These are phyloP conservation scores for Adelognathus sp. DNA, from an alignment of 2,888 invertebrate species.

Conservation along the genomic window DNA sequence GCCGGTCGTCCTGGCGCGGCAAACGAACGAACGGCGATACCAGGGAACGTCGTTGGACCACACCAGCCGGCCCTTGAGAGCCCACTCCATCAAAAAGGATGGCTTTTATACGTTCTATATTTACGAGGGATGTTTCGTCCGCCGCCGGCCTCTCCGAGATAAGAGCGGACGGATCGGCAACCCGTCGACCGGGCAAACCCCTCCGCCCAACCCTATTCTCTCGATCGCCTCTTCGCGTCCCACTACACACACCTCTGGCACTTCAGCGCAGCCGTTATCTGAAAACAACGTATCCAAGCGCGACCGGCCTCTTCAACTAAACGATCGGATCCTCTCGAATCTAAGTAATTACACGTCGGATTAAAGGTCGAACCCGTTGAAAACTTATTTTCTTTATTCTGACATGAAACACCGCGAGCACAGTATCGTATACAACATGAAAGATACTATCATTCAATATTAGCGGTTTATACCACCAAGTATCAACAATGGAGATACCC, in stretches of 20 bases:
- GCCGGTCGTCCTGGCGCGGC: constrained; percentile 70
- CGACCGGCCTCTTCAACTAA: neutral
- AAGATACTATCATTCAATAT: neutral
- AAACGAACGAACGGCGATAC: constrained; percentile 70
- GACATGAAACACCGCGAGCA: neutral
- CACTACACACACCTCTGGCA: constrained; percentile 3
- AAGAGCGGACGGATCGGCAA: constrained; percentile 65
- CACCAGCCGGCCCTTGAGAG: constrained; percentile 72
- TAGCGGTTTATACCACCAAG: neutral
- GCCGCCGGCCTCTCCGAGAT: constrained; percentile 73
- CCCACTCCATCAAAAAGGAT: constrained; percentile 79
- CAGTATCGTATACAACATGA: neutral
- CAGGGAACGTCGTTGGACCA: constrained; percentile 37
- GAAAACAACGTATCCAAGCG: neutral
- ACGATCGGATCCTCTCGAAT: neutral
- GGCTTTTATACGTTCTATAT: constrained; percentile 78
- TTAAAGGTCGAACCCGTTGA: constrained; percentile 8
- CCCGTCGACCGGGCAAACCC: constrained; percentile 60
- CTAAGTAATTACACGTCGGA: constrained; percentile 35
- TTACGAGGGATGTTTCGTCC: constrained; percentile 77
- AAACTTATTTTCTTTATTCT: neutral
- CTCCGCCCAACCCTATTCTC: constrained; percentile 32
- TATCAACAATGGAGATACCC: neutral
- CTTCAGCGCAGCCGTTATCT: neutral
- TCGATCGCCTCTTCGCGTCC: constrained; percentile 4